phyloP scores from a whole-genome alignment of 1,140 invertebrate genomes.

The Acromyrmex heyeri region DNA sequence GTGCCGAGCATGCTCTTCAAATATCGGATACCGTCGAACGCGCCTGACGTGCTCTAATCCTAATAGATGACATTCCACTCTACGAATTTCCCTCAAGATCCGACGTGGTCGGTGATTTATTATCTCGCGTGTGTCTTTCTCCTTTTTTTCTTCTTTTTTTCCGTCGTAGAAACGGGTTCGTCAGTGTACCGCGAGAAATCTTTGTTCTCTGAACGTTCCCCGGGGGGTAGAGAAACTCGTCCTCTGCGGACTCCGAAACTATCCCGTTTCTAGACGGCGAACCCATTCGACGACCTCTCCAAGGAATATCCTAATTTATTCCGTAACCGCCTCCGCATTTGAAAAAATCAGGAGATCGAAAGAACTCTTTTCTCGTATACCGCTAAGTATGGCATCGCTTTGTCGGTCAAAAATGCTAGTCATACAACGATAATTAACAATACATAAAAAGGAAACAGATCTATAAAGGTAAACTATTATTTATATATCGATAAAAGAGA shows the following conservation, averaged over 20 bases:
- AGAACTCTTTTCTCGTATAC: slow-evolving; percentile 1
- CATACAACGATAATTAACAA: slow-evolving; percentile 2
- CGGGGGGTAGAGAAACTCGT: slow-evolving; percentile 67
- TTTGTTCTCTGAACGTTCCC: slow-evolving; percentile 69
- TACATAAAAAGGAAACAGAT: neutral
- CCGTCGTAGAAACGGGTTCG: slow-evolving; percentile 69
- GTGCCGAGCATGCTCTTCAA: slow-evolving; percentile 39
- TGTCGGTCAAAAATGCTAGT: slow-evolving; percentile 22
- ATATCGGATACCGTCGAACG: slow-evolving; percentile 35
- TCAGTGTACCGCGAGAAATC: slow-evolving; percentile 57
- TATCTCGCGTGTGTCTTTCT: slow-evolving; percentile 58
- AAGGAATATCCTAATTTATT: slow-evolving; percentile 81
- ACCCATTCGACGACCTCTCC: slow-evolving; percentile 71
- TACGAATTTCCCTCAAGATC: slow-evolving; percentile 74
- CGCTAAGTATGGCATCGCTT: slow-evolving; percentile 26
- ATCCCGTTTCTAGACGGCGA: slow-evolving; percentile 61
- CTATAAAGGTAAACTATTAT: neutral
- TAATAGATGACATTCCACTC: slow-evolving; percentile 80
- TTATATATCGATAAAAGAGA: neutral
- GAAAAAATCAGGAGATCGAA: slow-evolving; percentile 37
- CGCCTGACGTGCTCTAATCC: slow-evolving; percentile 72
- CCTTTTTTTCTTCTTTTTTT: slow-evolving; percentile 37
- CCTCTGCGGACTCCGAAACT: slow-evolving; percentile 65
- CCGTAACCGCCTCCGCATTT: slow-evolving; percentile 70
- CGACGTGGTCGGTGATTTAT: slow-evolving; percentile 78